Percentiles rank a stretch among this genome's conserved stretches.
Conservation (phyloP, 2,888 invertebrate species). For the Hermodice carunculata region DNA sequence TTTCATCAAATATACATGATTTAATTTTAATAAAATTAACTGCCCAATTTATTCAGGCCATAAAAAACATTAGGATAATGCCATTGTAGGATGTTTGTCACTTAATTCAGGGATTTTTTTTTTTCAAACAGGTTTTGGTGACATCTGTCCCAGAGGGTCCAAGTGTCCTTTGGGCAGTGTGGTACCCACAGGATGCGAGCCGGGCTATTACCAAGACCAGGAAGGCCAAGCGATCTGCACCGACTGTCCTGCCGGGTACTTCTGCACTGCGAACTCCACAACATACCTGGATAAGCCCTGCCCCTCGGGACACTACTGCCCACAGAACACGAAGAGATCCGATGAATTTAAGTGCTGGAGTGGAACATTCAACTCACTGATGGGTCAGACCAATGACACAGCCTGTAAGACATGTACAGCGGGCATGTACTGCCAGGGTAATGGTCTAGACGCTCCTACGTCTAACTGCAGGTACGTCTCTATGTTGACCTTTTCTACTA, state of each 20-base stretch:
- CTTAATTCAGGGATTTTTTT: too few species aligned
- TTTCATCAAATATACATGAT: too few species aligned
- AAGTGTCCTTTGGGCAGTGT: constrained; percentile 59
- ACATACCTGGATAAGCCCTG: constrained; percentile 58
- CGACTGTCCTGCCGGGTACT: constrained; percentile 61
- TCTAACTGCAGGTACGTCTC: constrained; percentile 54
- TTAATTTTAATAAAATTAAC: too few species aligned
- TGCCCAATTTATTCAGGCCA: too few species aligned
- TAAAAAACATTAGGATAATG: too few species aligned
- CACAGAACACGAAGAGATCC: constrained; percentile 48
- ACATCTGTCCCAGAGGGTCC: constrained; percentile 62
- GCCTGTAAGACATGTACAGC: constrained; percentile 59
- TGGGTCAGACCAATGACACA: constrained; percentile 49
- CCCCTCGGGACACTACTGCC: constrained; percentile 64
- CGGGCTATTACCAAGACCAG: constrained; percentile 59
- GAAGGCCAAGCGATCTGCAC: constrained; percentile 52
- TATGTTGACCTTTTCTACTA: neutral
- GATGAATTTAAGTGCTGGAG: constrained; percentile 55
- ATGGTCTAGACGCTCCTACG: constrained; percentile 52
- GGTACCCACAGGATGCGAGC: constrained; percentile 51
- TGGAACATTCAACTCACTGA: constrained; percentile 60
- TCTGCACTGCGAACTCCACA: constrained; percentile 59
- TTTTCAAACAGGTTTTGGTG: constrained; percentile 63
- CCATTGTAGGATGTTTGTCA: too few species aligned
- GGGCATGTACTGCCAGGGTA: constrained; percentile 62